Evolutionary conservation across 2,113 vertebrate species (phyloP).

Genomic region (Megaleporinus macrocephalus): DNA sequence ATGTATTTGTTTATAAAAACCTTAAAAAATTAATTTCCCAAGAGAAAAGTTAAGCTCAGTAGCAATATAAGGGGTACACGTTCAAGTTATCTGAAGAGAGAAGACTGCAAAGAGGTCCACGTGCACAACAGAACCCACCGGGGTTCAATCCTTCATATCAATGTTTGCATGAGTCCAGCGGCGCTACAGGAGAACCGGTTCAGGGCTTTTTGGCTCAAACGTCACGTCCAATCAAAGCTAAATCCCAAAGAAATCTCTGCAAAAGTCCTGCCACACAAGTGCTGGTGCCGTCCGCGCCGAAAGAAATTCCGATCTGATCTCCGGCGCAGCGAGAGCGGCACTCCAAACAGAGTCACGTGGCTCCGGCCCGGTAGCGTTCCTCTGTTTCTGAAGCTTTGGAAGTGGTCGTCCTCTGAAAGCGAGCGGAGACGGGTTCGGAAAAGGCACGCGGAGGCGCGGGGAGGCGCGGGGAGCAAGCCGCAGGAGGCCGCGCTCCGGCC

Average conservation of each 20-base stretch:
- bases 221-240: neutral
- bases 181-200: slow-evolving; percentile 21
- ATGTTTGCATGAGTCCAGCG: slow-evolving; percentile 35
- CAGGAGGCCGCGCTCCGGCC: neutral
- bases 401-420: slow-evolving; percentile 41
- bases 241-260: slow-evolving; percentile 49
- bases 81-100: slow-evolving; percentile 2
- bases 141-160: slow-evolving; percentile 73
- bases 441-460: slow-evolving; percentile 80
- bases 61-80: slow-evolving; percentile 17
- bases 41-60: slow-evolving; percentile 7
- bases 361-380: slow-evolving; percentile 33
- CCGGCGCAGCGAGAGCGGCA: slow-evolving; percentile 10
- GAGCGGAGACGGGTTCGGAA: slow-evolving; percentile 42
- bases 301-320: slow-evolving; percentile 21
- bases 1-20: slow-evolving; percentile 10
- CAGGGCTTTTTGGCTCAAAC: slow-evolving; percentile 18
- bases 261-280: slow-evolving; percentile 54
- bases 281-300: slow-evolving; percentile 55
- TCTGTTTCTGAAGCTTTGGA: slow-evolving; percentile 65
- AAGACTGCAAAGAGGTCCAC: slow-evolving; percentile 1
- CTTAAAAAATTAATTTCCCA: neutral
- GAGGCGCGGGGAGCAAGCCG: no score
- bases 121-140: slow-evolving; percentile 43
- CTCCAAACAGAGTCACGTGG: neutral